Conservation (phyloP, 2,797 vertebrate species). For the Lagorchestes hirsutus region DNA sequence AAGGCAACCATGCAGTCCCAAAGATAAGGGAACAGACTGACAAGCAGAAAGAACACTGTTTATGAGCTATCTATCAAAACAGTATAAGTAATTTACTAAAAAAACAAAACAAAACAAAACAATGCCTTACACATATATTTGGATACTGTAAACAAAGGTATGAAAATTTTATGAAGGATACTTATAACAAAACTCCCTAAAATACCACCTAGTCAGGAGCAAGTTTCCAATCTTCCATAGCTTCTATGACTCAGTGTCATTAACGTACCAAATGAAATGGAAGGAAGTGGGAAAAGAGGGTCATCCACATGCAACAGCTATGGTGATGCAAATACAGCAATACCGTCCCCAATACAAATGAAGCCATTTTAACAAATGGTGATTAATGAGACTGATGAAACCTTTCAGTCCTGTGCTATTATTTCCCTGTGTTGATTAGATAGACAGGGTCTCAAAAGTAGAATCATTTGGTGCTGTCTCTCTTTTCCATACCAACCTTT, state of each 20-base stretch:
- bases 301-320: not conserved
- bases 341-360: not conserved
- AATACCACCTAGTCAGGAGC: slow-evolving; percentile 46
- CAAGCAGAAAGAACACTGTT: slow-evolving; percentile 70
- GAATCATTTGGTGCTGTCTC: slow-evolving; percentile 1
- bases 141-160: slow-evolving; percentile 64
- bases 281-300: slow-evolving; percentile 22
- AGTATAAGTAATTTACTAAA: slow-evolving; percentile 56
- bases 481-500: not conserved
- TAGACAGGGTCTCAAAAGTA: slow-evolving; percentile 9
- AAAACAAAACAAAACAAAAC: slow-evolving; percentile 28
- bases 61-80: slow-evolving; percentile 69
- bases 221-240: not conserved
- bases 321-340: slow-evolving; percentile 30
- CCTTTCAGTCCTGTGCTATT: not conserved
- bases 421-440: rapidly evolving
- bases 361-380: not conserved
- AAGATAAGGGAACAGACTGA: slow-evolving; percentile 77
- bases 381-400: not conserved
- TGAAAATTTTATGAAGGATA: slow-evolving; percentile 51
- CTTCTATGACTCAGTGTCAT: not conserved
- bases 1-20: slow-evolving; percentile 76
- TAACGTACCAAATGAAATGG: slow-evolving; percentile 25
- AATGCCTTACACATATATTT: slow-evolving; percentile 45
- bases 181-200: slow-evolving; percentile 55